Conservation (phyloP, 30 jellyfish, hydroid and myxozoan genomes). For the Phacellophora camtschatica region DNA sequence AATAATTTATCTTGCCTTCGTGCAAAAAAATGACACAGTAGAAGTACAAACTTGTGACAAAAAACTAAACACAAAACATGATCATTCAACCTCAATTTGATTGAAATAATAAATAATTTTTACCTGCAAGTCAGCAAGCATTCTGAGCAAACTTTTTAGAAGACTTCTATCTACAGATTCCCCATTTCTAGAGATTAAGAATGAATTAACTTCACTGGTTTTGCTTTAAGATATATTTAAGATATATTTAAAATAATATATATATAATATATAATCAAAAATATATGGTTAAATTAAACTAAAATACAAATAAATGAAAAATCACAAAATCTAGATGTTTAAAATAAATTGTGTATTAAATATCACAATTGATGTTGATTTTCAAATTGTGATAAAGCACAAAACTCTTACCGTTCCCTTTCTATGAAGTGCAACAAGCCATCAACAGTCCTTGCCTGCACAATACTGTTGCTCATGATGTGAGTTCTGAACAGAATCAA, state of each 20-base stretch:
- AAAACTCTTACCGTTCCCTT: conserved; percentile 71
- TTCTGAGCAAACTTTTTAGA: conserved; percentile 79
- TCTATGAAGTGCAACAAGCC: conserved; percentile 78
- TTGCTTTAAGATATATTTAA: background rate
- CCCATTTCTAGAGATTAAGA: conserved; percentile 72
- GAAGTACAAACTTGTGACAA: too few relatives aligned
- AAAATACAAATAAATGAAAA: too few relatives aligned
- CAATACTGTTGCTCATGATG: conserved; percentile 75
- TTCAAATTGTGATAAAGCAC: background rate
- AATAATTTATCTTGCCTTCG: too few relatives aligned
- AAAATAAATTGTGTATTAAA: too few relatives aligned
- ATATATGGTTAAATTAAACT: background rate
- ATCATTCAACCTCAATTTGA: too few relatives aligned
- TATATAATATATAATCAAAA: background rate
- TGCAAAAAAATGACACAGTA: too few relatives aligned
- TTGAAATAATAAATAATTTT: too few relatives aligned
- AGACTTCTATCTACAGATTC: conserved; percentile 92
- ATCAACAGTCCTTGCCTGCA: conserved; percentile 85
- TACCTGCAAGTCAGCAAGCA: conserved; percentile 98
- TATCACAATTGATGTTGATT: too few relatives aligned
- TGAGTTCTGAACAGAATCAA: conserved; percentile 84
- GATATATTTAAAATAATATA: background rate
- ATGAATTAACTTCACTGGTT: background rate
- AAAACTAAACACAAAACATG: too few relatives aligned
- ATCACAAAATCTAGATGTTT: too few relatives aligned